phyloP scores from a whole-genome alignment of 2,113 vertebrate genomes.

The Okapia johnstoni region DNA sequence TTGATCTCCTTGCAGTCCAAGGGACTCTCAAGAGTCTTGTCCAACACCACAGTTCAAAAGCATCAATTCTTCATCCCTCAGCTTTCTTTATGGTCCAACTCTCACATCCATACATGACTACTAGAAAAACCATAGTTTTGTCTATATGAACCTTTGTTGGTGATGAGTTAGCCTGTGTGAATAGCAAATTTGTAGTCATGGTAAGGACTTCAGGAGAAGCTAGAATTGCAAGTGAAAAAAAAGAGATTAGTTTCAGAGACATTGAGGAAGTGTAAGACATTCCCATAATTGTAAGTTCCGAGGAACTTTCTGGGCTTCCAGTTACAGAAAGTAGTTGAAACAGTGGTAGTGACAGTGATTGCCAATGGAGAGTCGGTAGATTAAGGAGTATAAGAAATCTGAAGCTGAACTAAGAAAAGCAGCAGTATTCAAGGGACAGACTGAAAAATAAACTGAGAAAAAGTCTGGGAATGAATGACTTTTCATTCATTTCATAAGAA shows the following conservation, averaged over 20 bases:
- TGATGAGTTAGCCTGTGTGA: neutral
- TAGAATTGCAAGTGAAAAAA: neutral
- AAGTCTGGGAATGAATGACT: neutral
- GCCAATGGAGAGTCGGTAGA: neutral
- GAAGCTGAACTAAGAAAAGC: neutral
- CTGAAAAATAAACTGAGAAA: neutral
- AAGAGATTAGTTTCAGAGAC: neutral
- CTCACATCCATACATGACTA: neutral
- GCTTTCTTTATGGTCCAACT: neutral
- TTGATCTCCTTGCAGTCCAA: neutral
- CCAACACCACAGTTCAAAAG: neutral
- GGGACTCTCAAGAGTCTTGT: neutral
- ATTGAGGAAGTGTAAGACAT: neutral
- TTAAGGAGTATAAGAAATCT: neutral
- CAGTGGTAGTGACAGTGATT: neutral
- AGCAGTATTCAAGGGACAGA: neutral
- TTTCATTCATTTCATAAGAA: neutral
- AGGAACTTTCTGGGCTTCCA: neutral
- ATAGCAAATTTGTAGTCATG: neutral
- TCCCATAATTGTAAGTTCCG: fast-evolving
- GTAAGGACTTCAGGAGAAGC: neutral
- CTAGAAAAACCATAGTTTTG: neutral
- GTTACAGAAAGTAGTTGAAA: neutral
- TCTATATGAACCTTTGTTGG: neutral
- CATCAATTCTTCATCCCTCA: neutral